Percentiles rank a stretch among this genome's conserved stretches.
These are phyloP conservation scores for Teleogryllus oceanicus DNA, from an alignment of 2,888 invertebrate genomes.

Conservation along the genomic window DNA sequence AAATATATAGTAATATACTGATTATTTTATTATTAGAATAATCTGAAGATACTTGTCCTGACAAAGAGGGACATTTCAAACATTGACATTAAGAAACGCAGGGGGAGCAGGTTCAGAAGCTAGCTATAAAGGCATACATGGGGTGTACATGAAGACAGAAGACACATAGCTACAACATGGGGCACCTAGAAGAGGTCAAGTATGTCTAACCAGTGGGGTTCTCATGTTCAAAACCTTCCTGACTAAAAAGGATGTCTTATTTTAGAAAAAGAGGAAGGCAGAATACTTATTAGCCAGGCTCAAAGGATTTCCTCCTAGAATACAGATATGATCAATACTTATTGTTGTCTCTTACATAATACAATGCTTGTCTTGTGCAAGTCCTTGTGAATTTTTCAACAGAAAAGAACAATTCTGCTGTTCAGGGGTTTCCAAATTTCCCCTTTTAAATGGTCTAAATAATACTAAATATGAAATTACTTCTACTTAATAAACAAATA, in stretches of 20 bases:
- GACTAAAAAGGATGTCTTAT: neutral
- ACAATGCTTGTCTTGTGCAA: constrained; percentile 4
- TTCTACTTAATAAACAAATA: neutral
- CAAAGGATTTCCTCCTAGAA: neutral
- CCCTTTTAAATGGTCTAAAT: constrained; percentile 24
- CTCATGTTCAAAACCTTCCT: neutral
- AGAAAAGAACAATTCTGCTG: constrained; percentile 2
- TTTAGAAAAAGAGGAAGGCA: constrained; percentile 8
- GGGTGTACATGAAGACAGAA: constrained; percentile 20
- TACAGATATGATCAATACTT: constrained; percentile 5
- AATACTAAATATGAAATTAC: constrained; percentile 19
- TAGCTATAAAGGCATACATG: constrained; percentile 18
- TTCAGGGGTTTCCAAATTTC: neutral
- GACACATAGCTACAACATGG: constrained; percentile 7
- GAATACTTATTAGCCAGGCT: neutral
- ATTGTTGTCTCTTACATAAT: neutral
- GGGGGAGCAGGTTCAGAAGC: neutral
- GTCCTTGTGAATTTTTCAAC: neutral
- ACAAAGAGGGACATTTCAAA: neutral
- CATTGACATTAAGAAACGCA: constrained; percentile 2
- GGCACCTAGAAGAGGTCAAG: neutral
- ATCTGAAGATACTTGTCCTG: constrained; percentile 30
- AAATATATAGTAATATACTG: constrained; percentile 35
- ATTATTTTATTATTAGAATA: constrained; percentile 32
- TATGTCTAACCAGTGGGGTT: constrained; percentile 3